Evolutionary conservation across 2,888 invertebrate genomes (phyloP), one percentile per base, ranked within the genome.

Genomic region (Amiota mariae): DNA sequence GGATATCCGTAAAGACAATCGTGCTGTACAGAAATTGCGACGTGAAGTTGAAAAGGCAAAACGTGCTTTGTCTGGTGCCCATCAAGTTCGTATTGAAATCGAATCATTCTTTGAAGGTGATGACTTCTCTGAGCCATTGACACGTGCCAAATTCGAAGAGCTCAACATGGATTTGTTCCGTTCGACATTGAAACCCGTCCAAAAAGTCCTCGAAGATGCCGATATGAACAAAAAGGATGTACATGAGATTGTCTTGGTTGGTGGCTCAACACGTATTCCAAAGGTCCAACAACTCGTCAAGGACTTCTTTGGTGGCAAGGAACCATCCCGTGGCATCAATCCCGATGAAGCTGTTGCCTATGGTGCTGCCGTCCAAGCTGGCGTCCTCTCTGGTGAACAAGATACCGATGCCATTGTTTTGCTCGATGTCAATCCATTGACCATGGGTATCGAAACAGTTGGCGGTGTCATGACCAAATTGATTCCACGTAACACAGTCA

Each of bases 401-500:
- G 97, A 97, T 88, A 98, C 98, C 1, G 97, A 97, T 83, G 98
- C 98, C 72, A 95, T 99, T 81, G 97, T 99, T 0, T 92, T 99
- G 76, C 93, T 99, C 78, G 99, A 99, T 90, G 99, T 99, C 72
- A 99, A 98, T 90, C 99, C 99, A 81, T 92, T 99, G 79, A 99
- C 99, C 79, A 94, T 99, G 94, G 99, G 99, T 91, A 99, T 99
- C 88, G 99, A 99, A 91, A 99, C 99, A 59, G 98, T 99, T 68
- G 99, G 99, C 78, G 99, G 99, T 81, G 99, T 99, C 48, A 99
- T 99, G 99, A 99, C 99, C 82, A 99, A 98, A 90, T 93, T 99
- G 72, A 99, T 99, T 89, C 96, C 97, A 72, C 93, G 99, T 85
- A 99, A 99, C 92, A 99, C 99, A 46, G 98, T 98, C 78, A 99